These are phyloP conservation scores for Ovibos moschatus DNA, from an alignment of 2,113 vertebrate species.

Conservation along the genomic window DNA sequence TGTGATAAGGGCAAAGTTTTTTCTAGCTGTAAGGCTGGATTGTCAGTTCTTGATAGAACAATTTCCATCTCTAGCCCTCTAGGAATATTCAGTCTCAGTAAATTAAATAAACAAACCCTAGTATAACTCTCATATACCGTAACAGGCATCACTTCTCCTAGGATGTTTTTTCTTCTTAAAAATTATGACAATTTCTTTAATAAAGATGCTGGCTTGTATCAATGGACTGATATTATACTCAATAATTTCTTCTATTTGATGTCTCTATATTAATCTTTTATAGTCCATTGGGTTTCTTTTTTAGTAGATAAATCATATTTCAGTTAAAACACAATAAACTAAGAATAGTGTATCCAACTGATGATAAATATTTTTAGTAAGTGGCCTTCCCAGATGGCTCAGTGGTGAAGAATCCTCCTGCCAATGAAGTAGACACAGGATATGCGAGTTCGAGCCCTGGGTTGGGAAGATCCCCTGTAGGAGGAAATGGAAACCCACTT, in stretches of 20 bases:
- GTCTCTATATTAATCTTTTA: background rate
- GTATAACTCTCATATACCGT: background rate
- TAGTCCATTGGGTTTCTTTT: background rate
- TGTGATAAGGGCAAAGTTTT: background rate
- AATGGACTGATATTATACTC: background rate
- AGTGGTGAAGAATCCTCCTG: background rate
- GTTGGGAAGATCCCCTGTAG: background rate
- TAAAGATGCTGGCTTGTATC: background rate
- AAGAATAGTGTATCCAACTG: background rate
- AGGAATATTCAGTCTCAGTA: background rate
- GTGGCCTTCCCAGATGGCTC: background rate
- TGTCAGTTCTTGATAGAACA: background rate
- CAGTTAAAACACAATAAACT: background rate
- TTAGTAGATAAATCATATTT: background rate
- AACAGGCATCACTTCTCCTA: background rate
- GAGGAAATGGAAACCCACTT: background rate
- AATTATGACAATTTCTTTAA: background rate
- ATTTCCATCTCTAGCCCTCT: background rate
- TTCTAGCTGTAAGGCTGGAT: background rate
- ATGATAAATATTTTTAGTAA: background rate
- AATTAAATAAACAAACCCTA: slow-evolving; percentile 3
- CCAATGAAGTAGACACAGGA: background rate
- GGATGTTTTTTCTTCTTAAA: background rate
- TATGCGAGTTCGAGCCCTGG: background rate
- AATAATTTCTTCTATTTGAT: slow-evolving; percentile 26